Evolutionary conservation across 2,888 invertebrate genomes (phyloP), one percentile per base, ranked within the genome.

Genomic region (Drosophila incognita): DNA sequence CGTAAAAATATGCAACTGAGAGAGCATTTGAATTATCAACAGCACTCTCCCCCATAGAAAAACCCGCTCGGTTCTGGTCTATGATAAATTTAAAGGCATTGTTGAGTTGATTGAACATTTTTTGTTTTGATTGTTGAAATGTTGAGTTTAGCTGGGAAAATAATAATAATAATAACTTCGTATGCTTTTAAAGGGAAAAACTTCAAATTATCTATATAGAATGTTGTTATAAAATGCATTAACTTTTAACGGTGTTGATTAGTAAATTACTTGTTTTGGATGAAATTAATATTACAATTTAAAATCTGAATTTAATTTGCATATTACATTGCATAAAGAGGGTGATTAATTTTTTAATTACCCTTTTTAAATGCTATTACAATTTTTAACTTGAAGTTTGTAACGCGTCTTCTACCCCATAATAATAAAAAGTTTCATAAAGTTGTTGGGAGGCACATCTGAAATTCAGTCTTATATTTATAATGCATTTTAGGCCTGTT

Each of bases 11-110:
- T 24, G 8, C 24, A 46, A n/a, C 10, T 18, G 8, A 15, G 11
- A 35, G 35, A 35, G 36, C 24, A 10, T 33, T 52, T 46, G 52
- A 36, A 36, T 21, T 13, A 31, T 31, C 10, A 46, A 8, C 46
- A 21, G n/a, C n/a, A 13, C 51, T 38, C 21, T 18, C 18, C 18
- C 6, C 8, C 29, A 8, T 2, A 31, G 10, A 15, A 29, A 33
- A 60, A 13, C 35, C 2, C 18, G 48, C 61, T 36, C 24, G 63
- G 29, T 59, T 36, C 8, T 10, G 5, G 42, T 57, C n/a, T 27
- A 29, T 29, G 56, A 29, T 27, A 27, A 27, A 13, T 38, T 7
- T 2, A 15, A 46, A 15, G 2, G 46, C 13, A 15, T 38, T 54
- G 27, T 36, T 8, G 24, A 33, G 40, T 36, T 27, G 6, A 46